phyloP scores from a whole-genome alignment of 2,113 vertebrate genomes.

The Chlamydotis undulata region DNA sequence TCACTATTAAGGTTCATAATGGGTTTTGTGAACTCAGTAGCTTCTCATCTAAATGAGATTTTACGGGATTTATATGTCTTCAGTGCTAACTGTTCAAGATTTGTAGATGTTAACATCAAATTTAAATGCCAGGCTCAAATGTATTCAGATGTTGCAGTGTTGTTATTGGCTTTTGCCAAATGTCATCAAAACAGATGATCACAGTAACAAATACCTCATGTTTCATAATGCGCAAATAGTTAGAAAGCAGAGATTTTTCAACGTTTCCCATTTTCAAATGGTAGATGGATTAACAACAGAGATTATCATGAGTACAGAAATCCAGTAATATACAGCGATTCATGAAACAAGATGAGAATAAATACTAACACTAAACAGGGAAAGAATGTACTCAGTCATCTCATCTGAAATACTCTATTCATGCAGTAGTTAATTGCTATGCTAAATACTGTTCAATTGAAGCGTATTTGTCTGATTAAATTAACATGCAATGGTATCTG shows the following conservation, averaged over 20 bases:
- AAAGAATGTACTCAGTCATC: neutral
- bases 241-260: neutral
- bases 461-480: neutral
- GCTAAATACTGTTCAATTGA: neutral
- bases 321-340: neutral
- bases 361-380: neutral
- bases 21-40: slow-evolving; percentile 68
- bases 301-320: neutral
- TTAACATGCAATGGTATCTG: neutral
- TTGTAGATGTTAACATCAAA: slow-evolving; percentile 67
- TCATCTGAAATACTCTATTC: neutral
- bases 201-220: neutral
- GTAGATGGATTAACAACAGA: neutral
- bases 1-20: slow-evolving; percentile 72
- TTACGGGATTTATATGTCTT: slow-evolving; percentile 69
- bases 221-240: neutral
- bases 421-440: neutral
- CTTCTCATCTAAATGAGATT: slow-evolving; percentile 66
- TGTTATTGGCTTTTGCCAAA: slow-evolving; percentile 35
- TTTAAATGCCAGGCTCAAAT: slow-evolving; percentile 44
- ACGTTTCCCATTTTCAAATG: neutral
- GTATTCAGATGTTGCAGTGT: slow-evolving; percentile 44
- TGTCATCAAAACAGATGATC: neutral
- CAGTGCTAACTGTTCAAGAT: slow-evolving; percentile 69
- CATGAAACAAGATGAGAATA: neutral